A percentile compares a stretch with the other conserved stretches of the same genome.
Conservation (phyloP, 2,797 vertebrate genomes). For the Pangasius larnaudii region DNA sequence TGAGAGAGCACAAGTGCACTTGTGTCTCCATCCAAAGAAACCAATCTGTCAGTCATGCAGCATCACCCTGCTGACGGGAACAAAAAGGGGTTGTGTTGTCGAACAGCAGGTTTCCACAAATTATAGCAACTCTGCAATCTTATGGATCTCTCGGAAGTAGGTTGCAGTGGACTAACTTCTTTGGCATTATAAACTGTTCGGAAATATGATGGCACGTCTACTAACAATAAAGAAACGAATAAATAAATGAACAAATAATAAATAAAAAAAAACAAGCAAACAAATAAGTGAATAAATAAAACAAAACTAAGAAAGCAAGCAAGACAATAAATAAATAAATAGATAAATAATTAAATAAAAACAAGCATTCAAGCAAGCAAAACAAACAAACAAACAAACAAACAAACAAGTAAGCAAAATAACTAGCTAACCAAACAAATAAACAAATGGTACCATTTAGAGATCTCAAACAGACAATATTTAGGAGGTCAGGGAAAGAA, state of each 20-base stretch:
- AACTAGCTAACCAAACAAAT: not conserved
- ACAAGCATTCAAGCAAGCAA: not conserved
- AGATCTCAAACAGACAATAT: not conserved
- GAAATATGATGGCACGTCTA: not conserved
- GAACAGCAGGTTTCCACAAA: conserved; percentile 21
- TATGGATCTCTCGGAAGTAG: not conserved
- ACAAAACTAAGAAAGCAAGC: too few relatives aligned
- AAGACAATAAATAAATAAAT: too few relatives aligned
- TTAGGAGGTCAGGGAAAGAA: not conserved
- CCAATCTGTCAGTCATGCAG: conserved; percentile 52
- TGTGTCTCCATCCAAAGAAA: conserved; percentile 28
- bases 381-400: not conserved
- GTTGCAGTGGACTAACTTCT: not conserved
- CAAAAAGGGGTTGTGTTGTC: not conserved
- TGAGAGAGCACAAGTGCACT: conserved; percentile 45
- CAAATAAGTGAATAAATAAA: not conserved
- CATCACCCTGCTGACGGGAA: conserved; percentile 13
- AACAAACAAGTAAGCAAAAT: not conserved
- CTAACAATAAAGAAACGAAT: not conserved
- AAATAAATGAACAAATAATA: not conserved
- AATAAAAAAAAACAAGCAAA: not conserved
- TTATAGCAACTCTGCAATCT: not conserved
- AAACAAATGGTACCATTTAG: not conserved
- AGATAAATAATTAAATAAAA: too few relatives aligned
- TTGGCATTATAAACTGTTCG: too few relatives aligned